Conservation (phyloP, 1,140 invertebrate genomes). For the Anoplolepis gracilipes region DNA sequence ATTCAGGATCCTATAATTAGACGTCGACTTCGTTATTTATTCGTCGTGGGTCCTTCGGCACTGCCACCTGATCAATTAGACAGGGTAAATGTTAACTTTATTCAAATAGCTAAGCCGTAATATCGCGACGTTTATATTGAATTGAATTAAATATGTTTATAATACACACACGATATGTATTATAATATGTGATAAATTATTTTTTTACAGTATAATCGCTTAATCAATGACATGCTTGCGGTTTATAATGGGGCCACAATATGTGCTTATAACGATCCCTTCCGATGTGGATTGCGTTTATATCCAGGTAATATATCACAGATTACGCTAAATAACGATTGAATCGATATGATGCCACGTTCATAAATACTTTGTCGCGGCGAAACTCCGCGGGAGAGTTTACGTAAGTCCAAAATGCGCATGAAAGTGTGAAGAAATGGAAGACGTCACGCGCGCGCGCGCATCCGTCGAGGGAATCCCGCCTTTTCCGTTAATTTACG, state of each 20-base stretch:
- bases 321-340: constrained; percentile 64
- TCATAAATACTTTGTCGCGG: constrained; percentile 36
- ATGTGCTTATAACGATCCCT: constrained; percentile 93
- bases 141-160: too few species aligned
- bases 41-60: constrained; percentile 93
- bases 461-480: background rate
- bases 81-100: constrained; percentile 88
- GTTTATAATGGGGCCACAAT: constrained; percentile 95
- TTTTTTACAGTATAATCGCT: constrained; percentile 91
- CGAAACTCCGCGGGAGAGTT: constrained; percentile 55
- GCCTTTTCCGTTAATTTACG: constrained; percentile 30
- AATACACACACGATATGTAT: background rate
- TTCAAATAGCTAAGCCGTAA: background rate
- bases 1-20: constrained; percentile 90
- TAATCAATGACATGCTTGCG: constrained; percentile 95
- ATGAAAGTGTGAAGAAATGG: constrained; percentile 65
- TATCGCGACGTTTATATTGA: too few species aligned
- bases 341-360: constrained; percentile 18
- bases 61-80: constrained; percentile 93
- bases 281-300: constrained; percentile 92
- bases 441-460: constrained; percentile 19
- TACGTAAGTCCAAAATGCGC: constrained; percentile 63
- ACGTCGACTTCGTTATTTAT: constrained; percentile 92
- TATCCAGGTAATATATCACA: constrained; percentile 90
- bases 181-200: background rate